A percentile compares a stretch with the other conserved stretches of the same genome.
These are phyloP conservation scores for Drosophila chauvacae DNA, from an alignment of 1,140 invertebrate genomes.

Conservation along the genomic window DNA sequence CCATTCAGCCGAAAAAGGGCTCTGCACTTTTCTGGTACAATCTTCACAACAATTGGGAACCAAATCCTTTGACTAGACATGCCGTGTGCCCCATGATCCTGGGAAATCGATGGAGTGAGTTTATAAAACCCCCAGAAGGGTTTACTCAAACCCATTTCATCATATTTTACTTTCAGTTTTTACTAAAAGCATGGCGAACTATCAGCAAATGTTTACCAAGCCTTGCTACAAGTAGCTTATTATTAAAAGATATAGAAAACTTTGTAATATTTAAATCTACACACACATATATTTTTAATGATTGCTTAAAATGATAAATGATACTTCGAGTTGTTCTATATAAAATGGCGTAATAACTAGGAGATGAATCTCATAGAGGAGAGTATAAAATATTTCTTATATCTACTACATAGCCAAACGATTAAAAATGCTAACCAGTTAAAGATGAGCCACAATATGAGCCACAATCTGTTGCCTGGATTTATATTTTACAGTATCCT, in stretches of 20 bases:
- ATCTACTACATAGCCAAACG: conserved; percentile 4
- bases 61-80: conserved; percentile 27
- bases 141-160: neutral
- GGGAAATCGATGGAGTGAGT: conserved; percentile 45
- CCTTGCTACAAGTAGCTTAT: conserved; percentile 20
- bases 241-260: neutral
- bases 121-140: rapidly evolving
- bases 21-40: conserved; percentile 44
- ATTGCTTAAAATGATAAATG: conserved; percentile 17
- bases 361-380: neutral
- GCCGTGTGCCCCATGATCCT: conserved; percentile 36
- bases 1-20: conserved; percentile 37
- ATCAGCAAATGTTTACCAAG: conserved; percentile 26
- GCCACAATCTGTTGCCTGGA: conserved; percentile 9
- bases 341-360: neutral
- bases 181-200: conserved; percentile 14
- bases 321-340: conserved; percentile 6
- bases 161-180: conserved; percentile 3
- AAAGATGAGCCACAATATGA: conserved; percentile 35
- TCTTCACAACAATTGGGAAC: conserved; percentile 42
- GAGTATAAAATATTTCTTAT: conserved; percentile 17
- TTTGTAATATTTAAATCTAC: neutral
- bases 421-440: conserved; percentile 12
- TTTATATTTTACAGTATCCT: neutral
- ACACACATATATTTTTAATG: conserved; percentile 14